Percentiles rank a stretch among this genome's conserved stretches.
Evolutionary conservation across 1,140 invertebrate species (phyloP).

Genomic region (Wiebesia pumilae): DNA sequence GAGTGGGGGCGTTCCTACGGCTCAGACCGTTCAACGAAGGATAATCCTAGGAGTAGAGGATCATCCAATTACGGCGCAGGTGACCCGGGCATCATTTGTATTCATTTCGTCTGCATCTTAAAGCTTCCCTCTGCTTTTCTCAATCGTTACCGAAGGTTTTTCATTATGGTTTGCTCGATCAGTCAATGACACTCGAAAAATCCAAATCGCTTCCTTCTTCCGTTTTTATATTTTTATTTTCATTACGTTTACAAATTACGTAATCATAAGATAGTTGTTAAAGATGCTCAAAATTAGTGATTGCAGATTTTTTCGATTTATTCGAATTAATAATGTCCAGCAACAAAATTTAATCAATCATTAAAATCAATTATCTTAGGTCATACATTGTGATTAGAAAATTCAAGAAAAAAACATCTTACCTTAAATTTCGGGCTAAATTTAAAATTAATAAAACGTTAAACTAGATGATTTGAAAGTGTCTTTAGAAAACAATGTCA

Average conservation of each 20-base stretch:
- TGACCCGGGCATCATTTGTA: slow-evolving; percentile 66
- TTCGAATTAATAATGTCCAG: no score
- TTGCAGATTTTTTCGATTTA: no score
- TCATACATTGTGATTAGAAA: no score
- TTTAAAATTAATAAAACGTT: no score
- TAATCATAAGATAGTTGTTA: neutral
- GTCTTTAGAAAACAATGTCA: no score
- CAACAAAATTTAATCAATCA: no score
- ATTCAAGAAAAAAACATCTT: no score
- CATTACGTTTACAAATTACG: neutral
- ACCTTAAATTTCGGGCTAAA: no score
- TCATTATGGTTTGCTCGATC: neutral
- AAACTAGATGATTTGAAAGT: no score
- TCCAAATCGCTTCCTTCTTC: neutral
- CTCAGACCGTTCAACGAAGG: slow-evolving; percentile 57
- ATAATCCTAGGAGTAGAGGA: slow-evolving; percentile 65
- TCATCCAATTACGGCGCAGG: slow-evolving; percentile 67
- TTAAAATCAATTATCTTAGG: no score
- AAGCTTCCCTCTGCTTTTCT: slow-evolving; percentile 45
- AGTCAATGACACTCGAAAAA: neutral
- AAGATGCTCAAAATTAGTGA: no score
- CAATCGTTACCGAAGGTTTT: neutral
- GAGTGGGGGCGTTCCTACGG: slow-evolving; percentile 31
- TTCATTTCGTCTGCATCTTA: slow-evolving; percentile 61
- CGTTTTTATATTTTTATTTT: neutral